Evolutionary conservation across 64 coral and sea anemone species (phyloP).

Genomic region (Montipora sp.): DNA sequence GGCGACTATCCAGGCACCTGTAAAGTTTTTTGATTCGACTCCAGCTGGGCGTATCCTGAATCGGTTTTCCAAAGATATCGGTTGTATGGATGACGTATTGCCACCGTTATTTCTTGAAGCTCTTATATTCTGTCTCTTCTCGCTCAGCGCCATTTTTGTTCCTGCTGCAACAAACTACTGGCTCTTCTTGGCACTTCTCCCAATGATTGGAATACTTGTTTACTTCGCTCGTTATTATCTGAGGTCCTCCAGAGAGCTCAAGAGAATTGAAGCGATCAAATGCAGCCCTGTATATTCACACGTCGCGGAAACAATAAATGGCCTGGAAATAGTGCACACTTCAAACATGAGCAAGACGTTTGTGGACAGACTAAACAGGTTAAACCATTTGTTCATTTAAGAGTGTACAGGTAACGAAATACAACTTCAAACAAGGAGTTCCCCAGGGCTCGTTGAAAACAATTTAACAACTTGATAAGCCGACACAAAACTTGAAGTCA

Average conservation of each 20-base stretch:
- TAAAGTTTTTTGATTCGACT: slow-evolving; percentile 25
- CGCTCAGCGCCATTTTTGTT: slow-evolving; percentile 35
- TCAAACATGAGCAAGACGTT: slow-evolving; percentile 48
- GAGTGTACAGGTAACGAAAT: not conserved
- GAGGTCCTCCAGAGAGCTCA: slow-evolving; percentile 67
- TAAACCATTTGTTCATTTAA: not conserved
- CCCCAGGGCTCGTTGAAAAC: too few relatives aligned
- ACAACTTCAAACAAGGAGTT: too few relatives aligned
- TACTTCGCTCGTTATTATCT: slow-evolving; percentile 63
- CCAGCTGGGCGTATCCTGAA: too few relatives aligned
- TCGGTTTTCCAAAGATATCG: too few relatives aligned
- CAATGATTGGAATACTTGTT: slow-evolving; percentile 24
- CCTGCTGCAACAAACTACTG: not conserved
- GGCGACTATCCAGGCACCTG: too few relatives aligned
- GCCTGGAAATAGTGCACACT: too few relatives aligned
- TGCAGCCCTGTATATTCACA: too few relatives aligned
- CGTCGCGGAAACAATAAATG: too few relatives aligned
- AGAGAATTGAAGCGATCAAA: not conserved
- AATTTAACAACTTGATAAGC: too few relatives aligned
- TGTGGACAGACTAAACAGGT: slow-evolving; percentile 38
- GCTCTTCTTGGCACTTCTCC: not conserved
- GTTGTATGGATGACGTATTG: slow-evolving; percentile 58
- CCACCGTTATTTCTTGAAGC: slow-evolving; percentile 53
- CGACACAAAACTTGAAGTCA: too few relatives aligned
- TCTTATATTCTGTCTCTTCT: slow-evolving; percentile 28